Evolutionary conservation across 2,888 invertebrate species (phyloP).

Genomic region (Lumbricus terrestris): DNA sequence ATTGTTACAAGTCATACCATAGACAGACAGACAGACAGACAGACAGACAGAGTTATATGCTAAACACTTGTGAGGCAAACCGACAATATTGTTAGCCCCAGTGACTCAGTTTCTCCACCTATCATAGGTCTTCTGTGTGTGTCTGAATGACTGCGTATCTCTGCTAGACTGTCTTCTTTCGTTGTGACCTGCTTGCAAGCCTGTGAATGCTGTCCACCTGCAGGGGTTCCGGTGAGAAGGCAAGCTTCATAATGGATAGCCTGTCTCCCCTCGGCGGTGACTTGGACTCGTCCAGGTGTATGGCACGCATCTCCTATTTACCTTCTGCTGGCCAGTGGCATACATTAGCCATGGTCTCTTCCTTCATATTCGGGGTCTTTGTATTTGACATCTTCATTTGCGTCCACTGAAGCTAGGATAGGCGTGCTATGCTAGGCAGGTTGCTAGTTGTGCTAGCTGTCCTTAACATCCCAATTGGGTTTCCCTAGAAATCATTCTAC

Average conservation of each 20-base stretch:
- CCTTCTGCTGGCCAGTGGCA: not conserved
- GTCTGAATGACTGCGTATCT: not conserved
- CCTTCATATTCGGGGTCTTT: not conserved
- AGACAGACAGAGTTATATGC: too few relatives aligned
- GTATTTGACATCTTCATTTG: not conserved
- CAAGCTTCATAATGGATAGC: not conserved
- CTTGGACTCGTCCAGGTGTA: constrained; percentile 11
- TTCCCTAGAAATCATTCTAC: too few relatives aligned
- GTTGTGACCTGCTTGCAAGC: not conserved
- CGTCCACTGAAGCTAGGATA: not conserved
- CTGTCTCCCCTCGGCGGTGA: constrained; percentile 4
- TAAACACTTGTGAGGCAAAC: not conserved
- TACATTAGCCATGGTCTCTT: not conserved
- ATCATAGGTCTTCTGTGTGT: not conserved
- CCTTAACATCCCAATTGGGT: too few relatives aligned
- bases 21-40: too few relatives aligned
- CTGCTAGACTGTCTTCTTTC: not conserved
- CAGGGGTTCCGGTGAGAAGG: not conserved
- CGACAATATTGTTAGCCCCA: not conserved
- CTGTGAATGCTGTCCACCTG: not conserved
- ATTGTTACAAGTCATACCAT: not conserved
- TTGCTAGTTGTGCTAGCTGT: too few relatives aligned
- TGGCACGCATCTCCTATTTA: constrained; percentile 4
- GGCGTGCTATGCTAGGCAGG: too few relatives aligned
- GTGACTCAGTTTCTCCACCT: not conserved